These are phyloP conservation scores for Anolis carolinensis DNA, from an alignment of 2,113 vertebrate species.

Conservation along the genomic window DNA sequence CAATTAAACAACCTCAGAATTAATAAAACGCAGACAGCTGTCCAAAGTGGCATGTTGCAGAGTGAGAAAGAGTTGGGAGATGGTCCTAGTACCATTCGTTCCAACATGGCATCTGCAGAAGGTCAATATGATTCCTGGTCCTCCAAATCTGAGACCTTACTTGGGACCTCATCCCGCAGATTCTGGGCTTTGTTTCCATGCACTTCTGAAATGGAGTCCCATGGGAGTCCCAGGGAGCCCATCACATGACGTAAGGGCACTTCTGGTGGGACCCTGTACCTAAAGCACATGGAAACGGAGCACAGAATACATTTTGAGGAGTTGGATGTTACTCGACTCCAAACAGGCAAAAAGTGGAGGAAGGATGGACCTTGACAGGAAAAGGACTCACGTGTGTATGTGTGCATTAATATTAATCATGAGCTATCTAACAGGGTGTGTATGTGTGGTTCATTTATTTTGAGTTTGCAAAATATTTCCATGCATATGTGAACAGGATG, in stretches of 20 bases:
- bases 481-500: background rate
- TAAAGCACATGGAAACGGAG: too few species aligned
- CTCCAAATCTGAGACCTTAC: background rate
- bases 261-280: too few species aligned
- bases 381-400: background rate
- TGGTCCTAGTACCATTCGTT: background rate
- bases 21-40: background rate
- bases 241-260: too few species aligned
- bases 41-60: background rate
- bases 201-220: too few species aligned
- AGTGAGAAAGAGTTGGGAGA: background rate
- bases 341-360: too few species aligned
- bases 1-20: too few species aligned
- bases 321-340: too few species aligned
- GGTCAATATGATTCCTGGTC: background rate
- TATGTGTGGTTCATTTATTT: background rate
- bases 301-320: too few species aligned
- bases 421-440: background rate
- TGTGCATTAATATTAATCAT: background rate
- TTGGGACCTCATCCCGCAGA: too few species aligned
- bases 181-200: too few species aligned
- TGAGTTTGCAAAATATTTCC: background rate
- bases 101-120: background rate
- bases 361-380: too few species aligned
- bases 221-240: too few species aligned